Evolutionary conservation across 2,113 vertebrate genomes (phyloP).

Genomic region (Psittacara wagleri): DNA sequence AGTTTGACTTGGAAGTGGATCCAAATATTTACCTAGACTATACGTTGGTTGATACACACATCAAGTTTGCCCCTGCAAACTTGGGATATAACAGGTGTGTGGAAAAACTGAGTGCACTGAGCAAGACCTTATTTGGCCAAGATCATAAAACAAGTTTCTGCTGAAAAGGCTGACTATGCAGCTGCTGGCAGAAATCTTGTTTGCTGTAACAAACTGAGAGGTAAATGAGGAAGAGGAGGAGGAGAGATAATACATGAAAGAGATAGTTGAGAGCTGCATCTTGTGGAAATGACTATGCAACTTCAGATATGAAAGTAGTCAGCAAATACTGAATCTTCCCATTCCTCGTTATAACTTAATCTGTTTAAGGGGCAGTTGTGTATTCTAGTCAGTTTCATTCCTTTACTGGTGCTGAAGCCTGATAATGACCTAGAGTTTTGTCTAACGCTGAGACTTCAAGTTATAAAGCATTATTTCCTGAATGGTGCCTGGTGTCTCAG

Average conservation of each 20-base stretch:
- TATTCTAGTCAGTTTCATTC: neutral
- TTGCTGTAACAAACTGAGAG: neutral
- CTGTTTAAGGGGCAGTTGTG: neutral
- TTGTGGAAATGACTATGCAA: neutral
- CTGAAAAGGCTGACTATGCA: neutral
- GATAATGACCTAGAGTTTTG: neutral
- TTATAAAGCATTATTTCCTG: neutral
- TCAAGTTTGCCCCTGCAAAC: conserved; percentile 90
- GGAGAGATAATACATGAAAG: neutral
- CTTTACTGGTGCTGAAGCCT: neutral
- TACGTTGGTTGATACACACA: conserved; percentile 83
- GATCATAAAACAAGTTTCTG: neutral
- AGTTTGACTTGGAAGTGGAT: conserved; percentile 86
- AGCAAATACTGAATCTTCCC: neutral
- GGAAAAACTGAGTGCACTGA: neutral
- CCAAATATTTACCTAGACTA: conserved; percentile 90
- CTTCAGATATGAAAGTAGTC: neutral
- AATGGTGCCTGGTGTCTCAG: neutral
- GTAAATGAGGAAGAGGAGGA: neutral
- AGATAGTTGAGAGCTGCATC: neutral
- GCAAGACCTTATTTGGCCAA: neutral
- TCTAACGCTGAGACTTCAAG: neutral
- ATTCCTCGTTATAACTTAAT: neutral
- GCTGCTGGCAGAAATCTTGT: neutral
- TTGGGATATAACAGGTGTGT: conserved; percentile 85